Evolutionary conservation across 1,140 invertebrate species (phyloP), one percentile per base, ranked within the genome.

Genomic region (Dinoponera quadriceps): DNA sequence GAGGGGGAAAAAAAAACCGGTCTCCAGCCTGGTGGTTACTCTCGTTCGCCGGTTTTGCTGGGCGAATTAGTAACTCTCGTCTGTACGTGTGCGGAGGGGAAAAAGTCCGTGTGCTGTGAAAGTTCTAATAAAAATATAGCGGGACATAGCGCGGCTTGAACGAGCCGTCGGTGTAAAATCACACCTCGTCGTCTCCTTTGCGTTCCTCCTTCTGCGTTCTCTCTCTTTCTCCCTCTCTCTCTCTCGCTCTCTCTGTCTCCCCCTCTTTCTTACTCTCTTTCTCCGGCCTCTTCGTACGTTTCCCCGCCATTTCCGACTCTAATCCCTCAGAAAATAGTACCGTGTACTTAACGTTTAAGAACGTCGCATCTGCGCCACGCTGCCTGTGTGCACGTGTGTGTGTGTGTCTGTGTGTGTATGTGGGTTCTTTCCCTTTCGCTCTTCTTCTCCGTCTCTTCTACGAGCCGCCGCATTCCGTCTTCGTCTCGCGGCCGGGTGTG

Each of bases 301-400:
- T 82, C 57, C 55, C 63, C 69, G 63, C 68, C 83, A 83, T 88
- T 88, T 83, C 59, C 85, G 71, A 85, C 86, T 87, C 78, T 88
- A 88, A 88, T 88, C 85, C 85, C 63, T 69, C 59, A 59, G 75
- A 87, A 88, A 88, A 88, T 88, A 88, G 82, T 77, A 65, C 51
- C 75, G 82, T 84, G 83, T 88, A 87, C 85, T 88, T 88, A 88
- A 87, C 85, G 85, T 87, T 87, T 82, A 88, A 88, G 85, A 81
- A 88, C 75, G 82, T 87, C 69, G 69, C 85, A 81, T 88, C 75
- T 84, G 86, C 82, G 86, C 82, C 72, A 63, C 74, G 38, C 59
- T 80, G 74, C 77, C 84, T 63, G 74, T 49, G 85, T 49, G 85
- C 85, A 86, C 81, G 85, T 87, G 85, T n/a, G n/a, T n/a, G n/a